Percentiles rank a stretch among this genome's conserved stretches.
Conservation (phyloP, 2,888 invertebrate species). For the Megaustenia siamemsis region DNA sequence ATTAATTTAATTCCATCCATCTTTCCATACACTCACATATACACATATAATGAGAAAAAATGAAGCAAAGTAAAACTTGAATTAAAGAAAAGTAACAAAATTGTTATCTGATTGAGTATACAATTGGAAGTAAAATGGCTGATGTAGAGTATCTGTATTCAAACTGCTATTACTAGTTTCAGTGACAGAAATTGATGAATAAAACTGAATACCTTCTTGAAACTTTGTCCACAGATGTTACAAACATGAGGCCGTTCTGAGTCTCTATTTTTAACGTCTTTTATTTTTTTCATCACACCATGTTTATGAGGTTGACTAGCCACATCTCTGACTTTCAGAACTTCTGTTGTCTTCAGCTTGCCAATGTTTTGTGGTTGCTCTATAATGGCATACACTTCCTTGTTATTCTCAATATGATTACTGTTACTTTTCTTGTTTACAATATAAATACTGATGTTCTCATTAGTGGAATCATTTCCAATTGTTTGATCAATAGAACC, state of each 20-base stretch:
- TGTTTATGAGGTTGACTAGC: not conserved
- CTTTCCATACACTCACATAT: too few relatives aligned
- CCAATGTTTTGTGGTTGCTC: constrained; percentile 5
- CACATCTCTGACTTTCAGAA: not conserved
- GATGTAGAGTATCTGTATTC: too few relatives aligned
- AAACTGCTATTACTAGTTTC: too few relatives aligned
- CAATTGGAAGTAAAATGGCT: too few relatives aligned
- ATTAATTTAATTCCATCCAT: too few relatives aligned
- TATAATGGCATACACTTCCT: constrained; percentile 29
- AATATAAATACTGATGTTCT: constrained; percentile 49
- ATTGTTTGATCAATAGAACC: constrained; percentile 59
- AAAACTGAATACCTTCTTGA: constrained; percentile 75
- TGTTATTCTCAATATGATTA: constrained; percentile 3
- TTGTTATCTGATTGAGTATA: too few relatives aligned
- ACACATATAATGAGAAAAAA: too few relatives aligned
- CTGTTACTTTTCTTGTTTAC: constrained; percentile 12
- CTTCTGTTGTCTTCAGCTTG: not conserved
- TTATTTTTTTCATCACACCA: not conserved
- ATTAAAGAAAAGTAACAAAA: too few relatives aligned
- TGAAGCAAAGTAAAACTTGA: too few relatives aligned
- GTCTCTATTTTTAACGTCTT: constrained; percentile 25
- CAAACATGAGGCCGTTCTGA: constrained; percentile 64
- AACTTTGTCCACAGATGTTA: constrained; percentile 66
- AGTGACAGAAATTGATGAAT: too few relatives aligned
- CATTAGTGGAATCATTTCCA: constrained; percentile 60